Base-by-base conservation (phyloP, 2,113 vertebrate species). In the Colistium nudipinnis region DNA sequence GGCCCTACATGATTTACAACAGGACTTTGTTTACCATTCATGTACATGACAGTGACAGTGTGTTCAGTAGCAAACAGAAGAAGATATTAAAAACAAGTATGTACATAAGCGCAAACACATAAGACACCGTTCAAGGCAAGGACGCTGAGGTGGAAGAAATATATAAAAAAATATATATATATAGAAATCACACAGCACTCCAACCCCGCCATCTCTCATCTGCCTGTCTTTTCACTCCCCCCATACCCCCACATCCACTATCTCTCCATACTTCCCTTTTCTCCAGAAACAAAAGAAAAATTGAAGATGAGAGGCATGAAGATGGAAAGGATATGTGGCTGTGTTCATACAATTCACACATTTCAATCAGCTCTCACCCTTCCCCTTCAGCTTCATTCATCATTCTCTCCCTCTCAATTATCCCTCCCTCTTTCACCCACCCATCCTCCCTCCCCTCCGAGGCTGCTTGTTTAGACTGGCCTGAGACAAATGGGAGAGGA, bases 381-480 rank as follows among this genome's bases (percentile, higher is more conserved):
- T 74, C 31, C 51, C 44, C 74, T 64, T 30, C 25, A 19, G 31
- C 43, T 80, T 83, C 78, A 83, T 80, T 88, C 80, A 76, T 76
- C 76, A 72, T 69, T 65, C 66, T 76, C 80, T 70, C 59, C 60
- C 66, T 61, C 71, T 70, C 68, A 80, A 80, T 81, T 78, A 78
- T 78, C 51, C 69, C 57, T 49, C 76, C 11, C 70, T 51, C 74
- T 55, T 55, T 70, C 45, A 59, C 73, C 22, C 52, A 6, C 41
- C 2, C 41, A 0, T 48, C 43, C 53, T n/a, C 43, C 48, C 52
- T 47, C 53, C 68, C 24, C 63, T 61, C 57, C 54, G 51, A 36
- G 57, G 71, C 63, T 68, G 85, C 70, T 75, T 90, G 90, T 92
- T 93, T 92, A 89, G 88, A 90, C 89, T 92, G 86, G 81, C 64